Evolutionary conservation across 1,140 invertebrate species (phyloP).

Genomic region (Zaprionus tsacasi): DNA sequence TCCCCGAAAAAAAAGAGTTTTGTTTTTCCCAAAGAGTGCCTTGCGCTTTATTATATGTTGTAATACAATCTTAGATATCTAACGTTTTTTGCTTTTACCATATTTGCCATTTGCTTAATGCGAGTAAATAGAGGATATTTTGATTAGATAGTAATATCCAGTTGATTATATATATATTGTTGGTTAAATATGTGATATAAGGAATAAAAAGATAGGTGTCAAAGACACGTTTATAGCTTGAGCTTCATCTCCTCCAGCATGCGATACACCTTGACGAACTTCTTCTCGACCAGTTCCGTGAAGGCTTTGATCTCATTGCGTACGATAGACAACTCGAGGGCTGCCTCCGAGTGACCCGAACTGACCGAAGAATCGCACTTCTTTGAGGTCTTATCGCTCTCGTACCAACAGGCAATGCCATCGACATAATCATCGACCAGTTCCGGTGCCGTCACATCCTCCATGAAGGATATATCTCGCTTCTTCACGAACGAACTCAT

Average conservation of each 20-base stretch:
- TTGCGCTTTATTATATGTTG: constrained; percentile 59
- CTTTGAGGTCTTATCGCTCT: constrained; percentile 71
- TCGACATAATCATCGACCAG: constrained; percentile 80
- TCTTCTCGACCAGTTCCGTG: constrained; percentile 75
- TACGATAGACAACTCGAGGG: constrained; percentile 74
- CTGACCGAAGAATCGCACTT: constrained; percentile 60
- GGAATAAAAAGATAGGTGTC: background rate
- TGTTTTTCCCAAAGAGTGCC: constrained; percentile 56
- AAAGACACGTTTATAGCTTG: constrained; percentile 40
- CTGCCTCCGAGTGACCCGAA: constrained; percentile 57
- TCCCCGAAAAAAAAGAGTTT: too few species aligned
- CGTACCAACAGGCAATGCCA: constrained; percentile 81
- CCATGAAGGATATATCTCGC: constrained; percentile 75
- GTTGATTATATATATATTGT: background rate
- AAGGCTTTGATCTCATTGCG: constrained; percentile 79
- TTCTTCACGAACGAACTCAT: constrained; percentile 79
- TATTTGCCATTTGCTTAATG: constrained; percentile 45
- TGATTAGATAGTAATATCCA: constrained; percentile 17
- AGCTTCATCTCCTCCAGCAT: constrained; percentile 79
- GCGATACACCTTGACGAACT: constrained; percentile 78
- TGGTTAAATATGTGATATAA: constrained; percentile 26
- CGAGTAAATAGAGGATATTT: constrained; percentile 45
- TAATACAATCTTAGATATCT: constrained; percentile 47
- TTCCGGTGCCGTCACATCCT: constrained; percentile 74
- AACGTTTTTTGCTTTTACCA: constrained; percentile 64